Evolutionary conservation across 1,140 invertebrate species (phyloP), one percentile per base, ranked within the genome.

Genomic region (Pogonus chalceus): DNA sequence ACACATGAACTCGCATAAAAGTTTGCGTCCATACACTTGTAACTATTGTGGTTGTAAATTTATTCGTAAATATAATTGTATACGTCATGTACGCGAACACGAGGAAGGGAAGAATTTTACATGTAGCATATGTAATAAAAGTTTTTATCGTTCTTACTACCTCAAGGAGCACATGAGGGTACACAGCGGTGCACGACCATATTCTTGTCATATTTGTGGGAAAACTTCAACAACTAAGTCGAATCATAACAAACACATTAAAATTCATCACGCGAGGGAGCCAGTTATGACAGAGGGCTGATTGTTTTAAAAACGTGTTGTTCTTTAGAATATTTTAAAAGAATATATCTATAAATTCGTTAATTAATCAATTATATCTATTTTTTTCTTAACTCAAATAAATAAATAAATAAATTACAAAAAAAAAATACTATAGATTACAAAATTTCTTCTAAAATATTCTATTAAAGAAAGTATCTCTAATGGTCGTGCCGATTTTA

Each of bases 11-110:
- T 82, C 87, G 22, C 88, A 90, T 71, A 82, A 83, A 55, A 83
- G 85, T 51, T 80, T 88, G 31, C 78, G 83, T 52, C 87, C 87
- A 1, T 94, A 90, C 69, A 90, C 88, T 1, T 94, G 90, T 69
- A 94, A 95, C 64, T 87, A 91, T 67, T 96, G 93, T 69, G 92
- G 90, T 22, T 89, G 90, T 46, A 87, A 92, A 64, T 96, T 97
- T 69, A 93, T 92, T 51, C 79, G 90, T 20, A 92, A 93, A 65
- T 92, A 91, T 67, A 95, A 94, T 67, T 88, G 93, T 63, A 79
- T 92, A 64, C 80, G 91, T 37, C 93, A 96, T 68, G 85, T 92
- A 2, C 79, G 88, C 35, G 91, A 94, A 64, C 92, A 97, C 71
- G 88, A 90, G 54, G 47, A 83, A 51, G 88, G 83, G 52, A 96